Conservation (phyloP, 2,797 vertebrate genomes). For the Myripristis murdjan region DNA sequence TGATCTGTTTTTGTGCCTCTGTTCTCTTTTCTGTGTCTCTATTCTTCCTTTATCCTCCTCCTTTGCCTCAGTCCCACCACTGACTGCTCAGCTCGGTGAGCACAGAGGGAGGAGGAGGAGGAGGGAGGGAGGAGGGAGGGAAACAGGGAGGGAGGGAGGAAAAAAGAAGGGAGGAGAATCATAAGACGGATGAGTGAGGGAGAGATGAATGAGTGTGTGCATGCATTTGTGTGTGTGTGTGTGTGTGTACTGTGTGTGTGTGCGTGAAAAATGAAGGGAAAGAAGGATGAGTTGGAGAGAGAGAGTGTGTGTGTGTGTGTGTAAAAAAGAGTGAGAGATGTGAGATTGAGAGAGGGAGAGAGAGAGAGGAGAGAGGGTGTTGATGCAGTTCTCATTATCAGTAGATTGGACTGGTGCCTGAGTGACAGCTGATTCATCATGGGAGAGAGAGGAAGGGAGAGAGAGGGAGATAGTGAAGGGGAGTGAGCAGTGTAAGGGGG, state of each 20-base stretch:
- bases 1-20: constrained; percentile 74
- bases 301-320: constrained; percentile 20
- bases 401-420: constrained; percentile 94
- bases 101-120: no score
- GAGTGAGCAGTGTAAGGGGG: no score
- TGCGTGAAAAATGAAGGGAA: constrained; percentile 57
- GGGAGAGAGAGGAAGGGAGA: constrained; percentile 85
- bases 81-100: constrained; percentile 80
- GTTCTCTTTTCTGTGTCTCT: constrained; percentile 67
- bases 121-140: constrained; percentile 65
- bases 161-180: constrained; percentile 70
- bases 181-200: constrained; percentile 75
- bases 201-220: constrained; percentile 77
- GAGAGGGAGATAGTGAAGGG: constrained; percentile 42
- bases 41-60: constrained; percentile 73
- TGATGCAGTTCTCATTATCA: constrained; percentile 96
- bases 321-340: constrained; percentile 32
- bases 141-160: constrained; percentile 28
- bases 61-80: constrained; percentile 82
- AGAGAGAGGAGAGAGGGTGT: constrained; percentile 73
- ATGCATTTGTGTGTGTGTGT: constrained; percentile 45
- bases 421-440: constrained; percentile 96
- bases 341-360: constrained; percentile 49
- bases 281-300: constrained; percentile 63
- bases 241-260: constrained; percentile 28